Evolutionary conservation across 2,888 invertebrate genomes (phyloP).

Genomic region (Anthoptus insignis): DNA sequence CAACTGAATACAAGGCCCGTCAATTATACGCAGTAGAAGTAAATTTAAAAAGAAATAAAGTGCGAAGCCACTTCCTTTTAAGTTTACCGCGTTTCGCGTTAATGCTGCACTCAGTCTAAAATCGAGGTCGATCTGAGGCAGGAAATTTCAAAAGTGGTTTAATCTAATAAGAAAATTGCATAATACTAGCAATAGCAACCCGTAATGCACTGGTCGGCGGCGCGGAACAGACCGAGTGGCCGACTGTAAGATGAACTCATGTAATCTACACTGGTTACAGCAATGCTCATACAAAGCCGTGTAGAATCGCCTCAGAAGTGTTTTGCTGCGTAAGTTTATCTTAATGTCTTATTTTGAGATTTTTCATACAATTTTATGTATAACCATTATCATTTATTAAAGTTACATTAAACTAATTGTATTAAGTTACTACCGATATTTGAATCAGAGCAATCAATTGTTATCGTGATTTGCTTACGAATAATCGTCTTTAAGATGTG

Average conservation of each 20-base stretch:
- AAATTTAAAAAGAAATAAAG: slow-evolving; percentile 10
- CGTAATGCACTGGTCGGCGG: slow-evolving; percentile 27
- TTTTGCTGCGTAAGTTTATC: no score
- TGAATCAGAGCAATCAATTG: no score
- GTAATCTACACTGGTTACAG: slow-evolving; percentile 11
- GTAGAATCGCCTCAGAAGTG: no score
- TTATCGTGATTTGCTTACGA: no score
- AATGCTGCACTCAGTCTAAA: slow-evolving; percentile 5
- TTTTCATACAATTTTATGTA: no score
- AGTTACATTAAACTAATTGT: no score
- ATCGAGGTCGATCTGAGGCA: slow-evolving; percentile 42
- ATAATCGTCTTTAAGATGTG: no score
- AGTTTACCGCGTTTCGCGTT: background rate
- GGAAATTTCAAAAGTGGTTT: slow-evolving; percentile 44
- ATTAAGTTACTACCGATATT: no score
- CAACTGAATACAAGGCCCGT: no score
- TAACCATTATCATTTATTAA: no score
- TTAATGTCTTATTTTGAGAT: no score
- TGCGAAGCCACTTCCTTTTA: background rate
- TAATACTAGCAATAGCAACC: slow-evolving; percentile 33
- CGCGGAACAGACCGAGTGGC: slow-evolving; percentile 15
- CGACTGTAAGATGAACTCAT: slow-evolving; percentile 10
- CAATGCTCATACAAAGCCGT: background rate
- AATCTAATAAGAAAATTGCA: slow-evolving; percentile 40
- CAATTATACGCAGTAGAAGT: no score